Evolutionary conservation across 2,888 invertebrate genomes (phyloP).

Genomic region (Callyntrura guangdongensis): DNA sequence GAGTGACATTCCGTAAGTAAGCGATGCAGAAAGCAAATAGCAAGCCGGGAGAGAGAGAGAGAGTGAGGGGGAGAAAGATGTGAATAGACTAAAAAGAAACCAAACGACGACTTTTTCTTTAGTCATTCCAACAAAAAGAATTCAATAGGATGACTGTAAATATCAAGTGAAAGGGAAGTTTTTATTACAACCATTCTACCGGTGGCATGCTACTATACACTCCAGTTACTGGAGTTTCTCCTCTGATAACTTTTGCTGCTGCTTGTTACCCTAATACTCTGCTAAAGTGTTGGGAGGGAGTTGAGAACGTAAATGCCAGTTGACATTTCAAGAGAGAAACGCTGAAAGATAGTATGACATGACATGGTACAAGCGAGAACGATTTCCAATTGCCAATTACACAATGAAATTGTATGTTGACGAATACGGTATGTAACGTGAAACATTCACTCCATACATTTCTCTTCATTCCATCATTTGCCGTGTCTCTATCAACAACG

Average conservation of each 20-base stretch:
- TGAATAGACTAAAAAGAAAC: slow-evolving; percentile 6
- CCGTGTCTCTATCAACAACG: neutral
- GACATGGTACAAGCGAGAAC: slow-evolving; percentile 62
- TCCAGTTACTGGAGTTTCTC: slow-evolving; percentile 3
- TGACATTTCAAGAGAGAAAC: slow-evolving; percentile 61
- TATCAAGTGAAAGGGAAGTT: slow-evolving; percentile 62
- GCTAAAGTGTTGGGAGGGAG: slow-evolving; percentile 21
- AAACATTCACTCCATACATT: neutral
- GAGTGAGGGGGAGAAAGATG: neutral
- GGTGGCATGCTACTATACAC: neutral
- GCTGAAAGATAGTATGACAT: slow-evolving; percentile 56
- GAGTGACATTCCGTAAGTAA: slow-evolving; percentile 60
- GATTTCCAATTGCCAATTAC: slow-evolving; percentile 77
- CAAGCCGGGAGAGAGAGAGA: neutral
- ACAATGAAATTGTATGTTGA: slow-evolving; percentile 15
- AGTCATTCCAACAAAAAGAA: slow-evolving; percentile 48
- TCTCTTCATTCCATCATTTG: slow-evolving; percentile 10
- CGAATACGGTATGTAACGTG: neutral
- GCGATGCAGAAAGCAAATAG: no score
- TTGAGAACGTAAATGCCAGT: no score
- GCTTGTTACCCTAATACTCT: neutral
- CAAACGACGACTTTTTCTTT: slow-evolving; percentile 19
- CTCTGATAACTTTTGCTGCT: no score
- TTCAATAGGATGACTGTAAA: slow-evolving; percentile 62
- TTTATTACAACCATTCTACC: slow-evolving; percentile 30